phyloP scores from a whole-genome alignment of 2,113 vertebrate genomes.

The Chaetorhynchus papuensis region DNA sequence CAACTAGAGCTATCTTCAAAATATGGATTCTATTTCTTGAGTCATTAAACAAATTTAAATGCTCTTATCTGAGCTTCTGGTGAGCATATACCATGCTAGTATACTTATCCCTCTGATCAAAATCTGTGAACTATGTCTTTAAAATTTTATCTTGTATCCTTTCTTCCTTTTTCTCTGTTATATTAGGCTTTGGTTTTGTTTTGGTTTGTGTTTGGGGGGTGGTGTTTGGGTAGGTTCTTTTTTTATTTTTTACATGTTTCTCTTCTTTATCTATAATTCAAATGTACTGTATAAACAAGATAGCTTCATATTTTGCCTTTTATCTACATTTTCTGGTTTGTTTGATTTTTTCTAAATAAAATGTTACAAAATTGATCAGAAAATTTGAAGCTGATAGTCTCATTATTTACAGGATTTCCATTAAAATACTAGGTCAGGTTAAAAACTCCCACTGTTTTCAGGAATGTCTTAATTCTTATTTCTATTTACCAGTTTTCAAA shows the following conservation, averaged over 20 bases:
- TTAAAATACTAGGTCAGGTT: not conserved
- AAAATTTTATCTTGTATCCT: not conserved
- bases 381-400: not conserved
- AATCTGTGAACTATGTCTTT: not conserved
- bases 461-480: not conserved
- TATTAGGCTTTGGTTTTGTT: not conserved
- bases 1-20: not conserved
- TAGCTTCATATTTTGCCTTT: not conserved
- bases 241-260: not conserved
- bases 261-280: not conserved
- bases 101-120: not conserved
- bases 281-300: not conserved
- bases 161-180: not conserved
- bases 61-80: not conserved
- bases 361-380: not conserved
- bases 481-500: not conserved
- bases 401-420: not conserved
- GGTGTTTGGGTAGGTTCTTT: accelerated
- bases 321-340: not conserved
- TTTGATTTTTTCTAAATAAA: not conserved
- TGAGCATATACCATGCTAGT: not conserved
- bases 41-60: not conserved
- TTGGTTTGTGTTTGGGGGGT: not conserved
- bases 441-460: not conserved
- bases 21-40: not conserved